Percentiles rank a stretch among this genome's conserved stretches.
Conservation (phyloP, 2,797 vertebrate species). For the Darevskia mixta region DNA sequence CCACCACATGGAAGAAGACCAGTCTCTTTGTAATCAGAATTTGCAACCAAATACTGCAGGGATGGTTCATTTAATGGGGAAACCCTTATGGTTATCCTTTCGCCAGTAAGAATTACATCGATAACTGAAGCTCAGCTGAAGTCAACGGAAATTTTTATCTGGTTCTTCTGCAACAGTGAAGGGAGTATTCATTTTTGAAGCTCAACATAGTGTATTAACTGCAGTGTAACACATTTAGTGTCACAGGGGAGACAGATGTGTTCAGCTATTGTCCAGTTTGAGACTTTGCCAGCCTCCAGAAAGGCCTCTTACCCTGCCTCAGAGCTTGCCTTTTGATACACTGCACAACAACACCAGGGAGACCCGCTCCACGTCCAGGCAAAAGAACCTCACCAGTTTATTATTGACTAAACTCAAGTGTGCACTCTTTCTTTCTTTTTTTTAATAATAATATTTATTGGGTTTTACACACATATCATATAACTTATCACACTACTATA, state of each 20-base stretch:
- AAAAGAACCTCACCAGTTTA: neutral
- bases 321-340: neutral
- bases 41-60: neutral
- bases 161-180: neutral
- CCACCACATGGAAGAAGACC: neutral
- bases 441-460: no score
- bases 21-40: neutral
- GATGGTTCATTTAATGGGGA: neutral
- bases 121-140: neutral
- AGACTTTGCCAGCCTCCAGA: neutral
- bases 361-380: no score
- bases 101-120: neutral
- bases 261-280: neutral
- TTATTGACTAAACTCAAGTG: rapidly evolving
- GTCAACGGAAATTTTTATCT: neutral
- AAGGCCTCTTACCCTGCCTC: neutral
- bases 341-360: neutral
- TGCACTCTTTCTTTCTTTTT: neutral
- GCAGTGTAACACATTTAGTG: neutral
- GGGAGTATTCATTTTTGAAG: neutral
- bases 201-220: neutral
- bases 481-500: no score
- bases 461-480: no score
- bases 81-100: neutral
- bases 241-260: neutral